Percentiles rank a stretch among this genome's conserved stretches.
These are phyloP conservation scores for Tragulus kanchil DNA, from an alignment of 2,113 vertebrate species.

Conservation along the genomic window DNA sequence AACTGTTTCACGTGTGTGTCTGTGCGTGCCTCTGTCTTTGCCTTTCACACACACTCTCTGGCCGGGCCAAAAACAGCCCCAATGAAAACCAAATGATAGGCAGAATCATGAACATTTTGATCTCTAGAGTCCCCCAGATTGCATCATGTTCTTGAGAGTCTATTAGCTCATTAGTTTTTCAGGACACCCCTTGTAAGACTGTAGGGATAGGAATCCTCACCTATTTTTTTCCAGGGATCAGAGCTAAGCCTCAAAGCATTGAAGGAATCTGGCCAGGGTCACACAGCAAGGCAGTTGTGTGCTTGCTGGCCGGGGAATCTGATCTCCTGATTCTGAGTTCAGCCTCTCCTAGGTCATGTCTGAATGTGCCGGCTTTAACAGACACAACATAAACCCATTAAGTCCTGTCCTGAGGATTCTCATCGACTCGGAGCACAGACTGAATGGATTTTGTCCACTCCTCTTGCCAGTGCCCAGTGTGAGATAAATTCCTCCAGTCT, in stretches of 20 bases:
- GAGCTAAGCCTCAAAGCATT: neutral
- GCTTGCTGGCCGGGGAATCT: neutral
- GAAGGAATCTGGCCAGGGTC: neutral
- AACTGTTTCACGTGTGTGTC: neutral
- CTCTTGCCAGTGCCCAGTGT: conserved; percentile 75
- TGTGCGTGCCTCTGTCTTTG: neutral
- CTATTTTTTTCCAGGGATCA: neutral
- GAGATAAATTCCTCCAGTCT: conserved; percentile 84
- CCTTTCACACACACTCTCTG: neutral
- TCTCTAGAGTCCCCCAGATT: neutral
- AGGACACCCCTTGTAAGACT: neutral
- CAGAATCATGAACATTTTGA: neutral
- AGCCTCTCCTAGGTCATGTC: conserved; percentile 23
- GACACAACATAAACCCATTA: conserved; percentile 39
- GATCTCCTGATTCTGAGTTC: neutral
- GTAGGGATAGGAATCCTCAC: neutral
- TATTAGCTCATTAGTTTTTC: neutral
- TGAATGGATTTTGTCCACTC: conserved; percentile 79
- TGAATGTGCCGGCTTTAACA: neutral
- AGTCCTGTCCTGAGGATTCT: neutral
- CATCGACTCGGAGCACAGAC: conserved; percentile 62
- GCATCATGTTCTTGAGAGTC: neutral
- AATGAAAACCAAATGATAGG: conserved; percentile 45
- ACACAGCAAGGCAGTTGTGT: neutral
- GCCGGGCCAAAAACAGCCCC: neutral